Evolutionary conservation across 2,888 invertebrate genomes (phyloP).

Genomic region (Metacarcinus magister): DNA sequence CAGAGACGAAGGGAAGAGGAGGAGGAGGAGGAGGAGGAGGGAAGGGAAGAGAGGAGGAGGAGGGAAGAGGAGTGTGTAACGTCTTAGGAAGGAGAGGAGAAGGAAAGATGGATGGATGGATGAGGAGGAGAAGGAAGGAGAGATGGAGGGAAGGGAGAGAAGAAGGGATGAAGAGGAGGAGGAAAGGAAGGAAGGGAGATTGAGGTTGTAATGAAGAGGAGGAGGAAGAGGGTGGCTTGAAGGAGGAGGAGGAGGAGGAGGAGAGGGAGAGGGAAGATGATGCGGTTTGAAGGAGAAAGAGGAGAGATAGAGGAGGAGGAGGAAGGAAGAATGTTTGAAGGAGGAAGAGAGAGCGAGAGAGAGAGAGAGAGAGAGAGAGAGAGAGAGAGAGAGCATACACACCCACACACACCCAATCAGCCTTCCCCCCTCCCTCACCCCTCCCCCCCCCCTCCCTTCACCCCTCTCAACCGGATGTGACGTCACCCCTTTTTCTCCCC

Average conservation of each 20-base stretch:
- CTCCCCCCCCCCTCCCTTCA: neutral
- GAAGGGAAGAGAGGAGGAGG: neutral
- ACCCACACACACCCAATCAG: no score
- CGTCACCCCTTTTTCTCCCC: neutral
- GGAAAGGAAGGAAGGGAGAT: neutral
- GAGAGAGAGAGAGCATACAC: no score
- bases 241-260: no score
- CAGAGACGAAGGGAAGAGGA: constrained; percentile 49
- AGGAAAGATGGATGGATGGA: neutral
- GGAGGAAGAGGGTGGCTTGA: no score
- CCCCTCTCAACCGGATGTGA: neutral
- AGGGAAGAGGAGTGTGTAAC: neutral
- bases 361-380: no score
- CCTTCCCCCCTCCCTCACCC: neutral
- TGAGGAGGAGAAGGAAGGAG: neutral
- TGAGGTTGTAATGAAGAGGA: neutral
- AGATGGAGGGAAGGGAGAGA: neutral
- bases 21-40: neutral
- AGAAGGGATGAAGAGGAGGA: no score
- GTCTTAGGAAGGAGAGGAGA: neutral
- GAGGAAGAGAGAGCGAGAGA: no score
- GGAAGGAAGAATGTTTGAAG: no score
- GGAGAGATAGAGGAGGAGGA: neutral
- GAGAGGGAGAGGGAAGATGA: no score
- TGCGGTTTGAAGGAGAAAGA: neutral